Conservation (phyloP, 2,797 vertebrate genomes). For the Dipus sagitta region DNA sequence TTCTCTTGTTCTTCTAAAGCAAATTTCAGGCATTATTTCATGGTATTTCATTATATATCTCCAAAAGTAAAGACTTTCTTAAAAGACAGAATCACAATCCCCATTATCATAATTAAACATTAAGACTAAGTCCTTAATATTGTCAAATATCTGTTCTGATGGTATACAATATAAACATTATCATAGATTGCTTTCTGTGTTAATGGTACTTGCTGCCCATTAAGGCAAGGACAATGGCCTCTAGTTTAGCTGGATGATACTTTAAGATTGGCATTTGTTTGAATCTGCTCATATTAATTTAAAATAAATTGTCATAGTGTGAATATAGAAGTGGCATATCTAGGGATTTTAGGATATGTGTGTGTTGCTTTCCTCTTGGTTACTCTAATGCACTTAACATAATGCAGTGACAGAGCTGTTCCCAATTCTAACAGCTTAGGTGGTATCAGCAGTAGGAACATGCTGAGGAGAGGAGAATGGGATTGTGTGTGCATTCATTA, state of each 20-base stretch:
- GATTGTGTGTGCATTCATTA: not conserved
- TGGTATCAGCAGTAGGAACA: not conserved
- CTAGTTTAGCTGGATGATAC: not conserved
- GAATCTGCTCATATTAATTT: not conserved
- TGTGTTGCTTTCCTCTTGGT: not conserved
- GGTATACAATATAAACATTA: not conserved
- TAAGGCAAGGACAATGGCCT: not conserved
- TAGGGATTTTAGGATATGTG: not conserved
- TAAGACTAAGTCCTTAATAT: not conserved
- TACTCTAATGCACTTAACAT: not conserved
- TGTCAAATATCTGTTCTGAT: not conserved
- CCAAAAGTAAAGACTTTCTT: constrained; percentile 17
- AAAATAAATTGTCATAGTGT: not conserved
- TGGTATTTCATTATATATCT: not conserved
- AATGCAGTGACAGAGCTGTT: not conserved
- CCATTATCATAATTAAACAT: not conserved
- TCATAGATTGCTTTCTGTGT: not conserved
- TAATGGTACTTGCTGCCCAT: not conserved
- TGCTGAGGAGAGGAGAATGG: not conserved
- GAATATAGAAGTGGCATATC: not conserved
- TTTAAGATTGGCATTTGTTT: not conserved
- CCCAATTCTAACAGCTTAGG: too few species aligned
- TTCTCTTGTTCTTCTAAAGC: constrained; percentile 37
- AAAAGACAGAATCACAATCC: not conserved
- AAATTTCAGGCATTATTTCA: constrained; percentile 16